phyloP scores from a whole-genome alignment of 2,113 vertebrate genomes.

The Neolamprologus toae region DNA sequence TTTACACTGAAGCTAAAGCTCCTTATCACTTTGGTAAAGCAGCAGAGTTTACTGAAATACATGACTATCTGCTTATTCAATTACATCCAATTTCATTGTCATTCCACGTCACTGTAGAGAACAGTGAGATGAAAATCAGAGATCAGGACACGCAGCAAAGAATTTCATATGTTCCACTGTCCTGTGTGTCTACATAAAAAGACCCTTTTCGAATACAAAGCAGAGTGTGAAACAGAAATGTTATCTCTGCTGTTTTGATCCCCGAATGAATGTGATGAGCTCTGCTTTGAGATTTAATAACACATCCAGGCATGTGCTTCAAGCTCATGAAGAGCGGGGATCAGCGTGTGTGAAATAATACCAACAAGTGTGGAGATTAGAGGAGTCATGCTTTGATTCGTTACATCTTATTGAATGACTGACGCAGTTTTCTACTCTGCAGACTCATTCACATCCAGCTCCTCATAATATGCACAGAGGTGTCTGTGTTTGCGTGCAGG shows the following conservation, averaged over 20 bases:
- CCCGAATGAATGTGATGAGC: slow-evolving; percentile 38
- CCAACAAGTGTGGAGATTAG: slow-evolving; percentile 58
- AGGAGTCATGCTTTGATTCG: slow-evolving; percentile 52
- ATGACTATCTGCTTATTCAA: slow-evolving; percentile 34
- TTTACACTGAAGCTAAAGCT: slow-evolving; percentile 29
- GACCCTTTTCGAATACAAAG: slow-evolving; percentile 22
- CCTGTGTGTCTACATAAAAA: background rate
- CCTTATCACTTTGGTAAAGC: slow-evolving; percentile 33
- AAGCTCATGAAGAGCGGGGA: slow-evolving; percentile 45
- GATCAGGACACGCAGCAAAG: slow-evolving; percentile 13
- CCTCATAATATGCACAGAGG: slow-evolving; percentile 35
- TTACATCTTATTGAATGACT: slow-evolving; percentile 62
- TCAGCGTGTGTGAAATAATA: slow-evolving; percentile 57
- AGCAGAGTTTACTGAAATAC: slow-evolving; percentile 29
- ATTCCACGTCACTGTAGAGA: background rate
- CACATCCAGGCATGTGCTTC: slow-evolving; percentile 44
- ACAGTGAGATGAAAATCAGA: slow-evolving; percentile 29
- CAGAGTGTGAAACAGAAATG: slow-evolving; percentile 19
- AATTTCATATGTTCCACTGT: slow-evolving; percentile 19
- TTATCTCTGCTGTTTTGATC: slow-evolving; percentile 48
- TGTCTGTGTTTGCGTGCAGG: background rate
- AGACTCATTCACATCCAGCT: slow-evolving; percentile 53
- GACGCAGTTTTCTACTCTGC: slow-evolving; percentile 49
- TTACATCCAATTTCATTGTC: slow-evolving; percentile 40
- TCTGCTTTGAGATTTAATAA: slow-evolving; percentile 49